Evolutionary conservation across 2,888 invertebrate genomes (phyloP), one percentile per base, ranked within the genome.

Genomic region (Temnothorax rugatulus): DNA sequence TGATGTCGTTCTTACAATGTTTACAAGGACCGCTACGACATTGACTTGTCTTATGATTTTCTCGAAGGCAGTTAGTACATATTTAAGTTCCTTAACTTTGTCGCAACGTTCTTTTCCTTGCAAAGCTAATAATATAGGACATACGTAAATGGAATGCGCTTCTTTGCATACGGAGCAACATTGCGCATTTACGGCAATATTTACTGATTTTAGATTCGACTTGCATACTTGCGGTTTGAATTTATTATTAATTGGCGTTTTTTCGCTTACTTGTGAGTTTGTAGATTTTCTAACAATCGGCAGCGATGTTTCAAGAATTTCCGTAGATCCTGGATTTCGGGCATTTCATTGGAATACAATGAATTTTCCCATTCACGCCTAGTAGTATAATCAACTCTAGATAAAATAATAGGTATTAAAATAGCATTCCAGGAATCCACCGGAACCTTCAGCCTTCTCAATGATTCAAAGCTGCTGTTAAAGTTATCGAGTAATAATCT

Each of bases 11-110:
- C 11, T 57, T 21, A 57, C 21, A 57, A 57, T 57, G 11, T 57
- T 57, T 57, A 57, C 57, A 57, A 11, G 57, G 4, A 57, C 57
- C 21, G 25, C 57, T 57, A 25, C 57, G 57, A 57, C 57, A 57
- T 57, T 57, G 57, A 57, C 57, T 57, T 8, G 57, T 21, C 21
- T 21, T 57, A 11, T 57, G 21, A 57, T 25, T 57, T 9, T 57
- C 57, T 1, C 57, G 11, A 25, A 57, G 11, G 4, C 9, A 57
- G 25, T 57, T 57, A 7, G 57, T 57, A 57, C 57, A 57, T n/a
- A 57, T 9, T 57, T 57, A 11, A 57, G 9, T 21, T 9, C 8
- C 3, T 57, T 57, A 25, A 21, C 25, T 57, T 57, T 21, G 9
- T 57, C 0, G 25, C 18, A 25, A 11, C 57, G 50, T 15, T 50